Evolutionary conservation across 2,888 invertebrate genomes (phyloP).

Genomic region (Yponomeuta plumbellus): DNA sequence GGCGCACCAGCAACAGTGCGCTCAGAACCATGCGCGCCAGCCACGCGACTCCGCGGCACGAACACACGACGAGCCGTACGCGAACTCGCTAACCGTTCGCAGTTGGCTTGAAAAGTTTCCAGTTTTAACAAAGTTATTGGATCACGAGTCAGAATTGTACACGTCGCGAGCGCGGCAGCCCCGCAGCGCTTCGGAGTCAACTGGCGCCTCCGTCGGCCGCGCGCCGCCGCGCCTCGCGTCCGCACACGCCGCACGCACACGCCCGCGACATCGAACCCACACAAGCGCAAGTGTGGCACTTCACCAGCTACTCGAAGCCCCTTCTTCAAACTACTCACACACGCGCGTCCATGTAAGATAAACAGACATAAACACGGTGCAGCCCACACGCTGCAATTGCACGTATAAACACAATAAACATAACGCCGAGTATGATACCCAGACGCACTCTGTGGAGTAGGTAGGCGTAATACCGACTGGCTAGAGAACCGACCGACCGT

Average conservation of each 20-base stretch:
- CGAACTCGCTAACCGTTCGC: slow-evolving; percentile 25
- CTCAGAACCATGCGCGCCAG: slow-evolving; percentile 14
- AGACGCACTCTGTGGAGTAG: slow-evolving; percentile 3
- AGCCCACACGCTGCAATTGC: slow-evolving; percentile 55
- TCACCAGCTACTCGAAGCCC: slow-evolving; percentile 21
- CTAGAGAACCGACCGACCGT: background rate
- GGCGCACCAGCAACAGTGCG: slow-evolving; percentile 55
- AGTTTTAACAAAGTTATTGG: slow-evolving; percentile 66
- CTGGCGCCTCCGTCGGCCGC: slow-evolving; percentile 46
- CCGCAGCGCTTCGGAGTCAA: slow-evolving; percentile 62
- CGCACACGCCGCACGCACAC: slow-evolving; percentile 46
- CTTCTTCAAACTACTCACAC: slow-evolving; percentile 25
- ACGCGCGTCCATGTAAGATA: slow-evolving; percentile 56
- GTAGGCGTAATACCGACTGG: background rate
- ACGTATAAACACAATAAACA: slow-evolving; percentile 39
- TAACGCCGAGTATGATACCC: slow-evolving; percentile 7
- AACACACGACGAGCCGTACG: slow-evolving; percentile 36
- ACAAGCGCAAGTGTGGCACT: slow-evolving; percentile 29
- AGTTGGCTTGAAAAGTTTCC: slow-evolving; percentile 71
- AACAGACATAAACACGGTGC: slow-evolving; percentile 64
- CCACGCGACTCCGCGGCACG: slow-evolving; percentile 25
- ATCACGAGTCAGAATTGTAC: slow-evolving; percentile 60
- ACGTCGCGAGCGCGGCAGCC: slow-evolving; percentile 58
- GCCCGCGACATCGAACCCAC: slow-evolving; percentile 34
- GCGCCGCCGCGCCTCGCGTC: slow-evolving; percentile 37